Conservation (phyloP, 2,113 vertebrate species). For the Notarius quadriscutis region DNA sequence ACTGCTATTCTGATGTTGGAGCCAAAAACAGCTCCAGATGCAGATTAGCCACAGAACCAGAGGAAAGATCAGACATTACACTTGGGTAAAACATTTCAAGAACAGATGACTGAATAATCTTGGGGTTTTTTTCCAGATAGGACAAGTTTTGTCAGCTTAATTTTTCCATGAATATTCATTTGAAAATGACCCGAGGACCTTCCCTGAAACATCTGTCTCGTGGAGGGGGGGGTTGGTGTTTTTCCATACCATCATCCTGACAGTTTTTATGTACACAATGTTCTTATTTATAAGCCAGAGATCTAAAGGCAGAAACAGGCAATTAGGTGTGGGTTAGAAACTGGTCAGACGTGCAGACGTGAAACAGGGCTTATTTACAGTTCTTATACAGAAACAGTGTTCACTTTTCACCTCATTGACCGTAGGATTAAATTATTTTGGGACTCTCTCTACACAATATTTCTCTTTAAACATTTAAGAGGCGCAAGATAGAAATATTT, state of each 20-base stretch:
- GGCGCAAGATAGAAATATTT: not conserved
- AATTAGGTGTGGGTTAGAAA: not conserved
- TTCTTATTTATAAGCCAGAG: constrained; percentile 11
- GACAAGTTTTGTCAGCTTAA: not conserved
- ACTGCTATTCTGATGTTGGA: not conserved
- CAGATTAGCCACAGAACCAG: not conserved
- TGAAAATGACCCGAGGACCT: not conserved
- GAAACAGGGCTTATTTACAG: not conserved
- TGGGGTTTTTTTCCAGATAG: not conserved
- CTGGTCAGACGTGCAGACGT: not conserved
- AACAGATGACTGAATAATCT: not conserved
- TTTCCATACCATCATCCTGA: not conserved
- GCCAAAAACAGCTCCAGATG: not conserved
- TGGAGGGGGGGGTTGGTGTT: not conserved
- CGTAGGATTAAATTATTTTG: not conserved
- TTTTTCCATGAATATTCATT: not conserved
- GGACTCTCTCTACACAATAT: not conserved
- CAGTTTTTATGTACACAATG: not conserved
- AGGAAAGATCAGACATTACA: not conserved
- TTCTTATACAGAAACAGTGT: not conserved
- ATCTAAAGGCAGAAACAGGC: constrained; percentile 14
- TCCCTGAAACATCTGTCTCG: not conserved
- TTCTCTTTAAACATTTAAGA: not conserved
- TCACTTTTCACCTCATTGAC: not conserved
- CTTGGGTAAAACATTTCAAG: not conserved